phyloP scores from a whole-genome alignment of 2,888 invertebrate species.

The Aphrophora alni region DNA sequence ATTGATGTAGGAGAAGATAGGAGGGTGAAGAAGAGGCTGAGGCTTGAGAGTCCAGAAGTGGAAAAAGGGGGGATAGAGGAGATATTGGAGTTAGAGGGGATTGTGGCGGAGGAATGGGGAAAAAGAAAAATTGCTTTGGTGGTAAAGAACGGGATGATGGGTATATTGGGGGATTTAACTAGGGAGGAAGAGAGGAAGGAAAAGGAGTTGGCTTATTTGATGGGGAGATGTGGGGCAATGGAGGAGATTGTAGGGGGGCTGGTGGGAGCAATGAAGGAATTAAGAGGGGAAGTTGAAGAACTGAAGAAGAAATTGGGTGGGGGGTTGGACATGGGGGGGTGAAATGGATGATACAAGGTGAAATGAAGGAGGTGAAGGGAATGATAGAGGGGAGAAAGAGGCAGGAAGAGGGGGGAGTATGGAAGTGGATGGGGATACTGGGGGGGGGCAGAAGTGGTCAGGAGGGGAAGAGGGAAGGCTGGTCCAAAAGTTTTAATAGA shows the following conservation, averaged over 20 bases:
- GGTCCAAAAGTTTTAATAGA: neutral
- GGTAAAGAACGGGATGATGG: neutral
- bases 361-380: slow-evolving; percentile 6
- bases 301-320: neutral
- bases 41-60: neutral
- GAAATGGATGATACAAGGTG: neutral
- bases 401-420: neutral
- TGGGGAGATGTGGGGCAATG: neutral
- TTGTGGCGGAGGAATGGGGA: neutral
- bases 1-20: too few species aligned
- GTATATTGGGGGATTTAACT: neutral
- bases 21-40: too few species aligned
- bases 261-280: neutral
- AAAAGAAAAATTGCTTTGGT: neutral
- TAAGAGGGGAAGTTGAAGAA: neutral
- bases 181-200: neutral
- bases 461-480: neutral
- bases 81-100: neutral
- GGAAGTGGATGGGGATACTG: neutral
- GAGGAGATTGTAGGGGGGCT: neutral
- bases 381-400: neutral
- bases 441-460: neutral
- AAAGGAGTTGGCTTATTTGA: neutral
- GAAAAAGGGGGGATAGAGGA: neutral
- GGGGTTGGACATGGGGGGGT: neutral